Evolutionary conservation across 2,888 invertebrate genomes (phyloP), one percentile per base, ranked within the genome.

Genomic region (Cheilosia scutellata): DNA sequence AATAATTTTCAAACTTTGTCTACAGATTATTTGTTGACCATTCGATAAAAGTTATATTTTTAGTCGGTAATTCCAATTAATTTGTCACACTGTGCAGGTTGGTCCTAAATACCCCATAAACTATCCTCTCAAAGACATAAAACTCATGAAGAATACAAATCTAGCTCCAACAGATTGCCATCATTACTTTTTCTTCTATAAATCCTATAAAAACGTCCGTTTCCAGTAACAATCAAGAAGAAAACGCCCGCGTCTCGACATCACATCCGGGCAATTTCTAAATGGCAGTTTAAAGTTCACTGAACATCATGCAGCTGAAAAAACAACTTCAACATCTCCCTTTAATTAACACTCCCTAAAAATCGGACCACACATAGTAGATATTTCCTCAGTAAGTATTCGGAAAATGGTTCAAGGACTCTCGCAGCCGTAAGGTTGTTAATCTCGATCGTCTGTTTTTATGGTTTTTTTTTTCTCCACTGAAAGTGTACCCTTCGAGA

Each of bases 181-280:
- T 20, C 20, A 20, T 2, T 1, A 1, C 2, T 0, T 20, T 20
- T 20, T 20, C 33, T 33, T 33, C 33, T 33, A 3, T 33, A 33
- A 42, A 42, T 42, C 42, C 4, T 5, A 42, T 42, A 5, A 42
- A 42, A 71, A 72, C 49, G 13, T 51, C 51, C 27, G 13, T 4
- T 29, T 27, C 25, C 11, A 7, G 6, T 16, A 25, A 70, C 49
- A 37, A 60, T 29, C 40, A 58, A 44, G 20, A 20, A 20, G 9
- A 13, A 29, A 31, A 29, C 29, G 20, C 7, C n/a, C 9, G 20
- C n/a, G 29, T 13, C n/a, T 60, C 20, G 11, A 29, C 60, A 55
- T 37, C 27, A 63, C 27, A 55, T 74, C 63, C 53, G 9, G n/a
- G 25, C 58, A 58, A 68, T 76, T 76, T 66, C 60, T 76, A 51